These are phyloP conservation scores for Platycercus adscitus DNA, from an alignment of 2,113 vertebrate species.

Conservation along the genomic window DNA sequence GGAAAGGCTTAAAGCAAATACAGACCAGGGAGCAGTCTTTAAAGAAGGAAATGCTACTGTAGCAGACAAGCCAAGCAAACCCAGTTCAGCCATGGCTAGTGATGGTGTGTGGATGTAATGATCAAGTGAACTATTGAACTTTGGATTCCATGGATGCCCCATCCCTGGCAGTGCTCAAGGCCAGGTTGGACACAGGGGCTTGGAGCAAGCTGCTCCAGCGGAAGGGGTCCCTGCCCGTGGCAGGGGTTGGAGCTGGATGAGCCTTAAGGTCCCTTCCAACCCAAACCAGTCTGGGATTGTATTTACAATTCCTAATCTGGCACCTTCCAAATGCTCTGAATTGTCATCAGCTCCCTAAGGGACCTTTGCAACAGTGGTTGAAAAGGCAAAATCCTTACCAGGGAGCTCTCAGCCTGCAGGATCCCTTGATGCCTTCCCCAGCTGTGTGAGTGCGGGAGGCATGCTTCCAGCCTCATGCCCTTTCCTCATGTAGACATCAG, in stretches of 20 bases:
- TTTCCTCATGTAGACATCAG: neutral
- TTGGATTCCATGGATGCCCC: neutral
- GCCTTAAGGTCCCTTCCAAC: neutral
- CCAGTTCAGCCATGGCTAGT: neutral
- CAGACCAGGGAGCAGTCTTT: neutral
- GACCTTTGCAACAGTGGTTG: neutral
- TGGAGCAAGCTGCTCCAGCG: neutral
- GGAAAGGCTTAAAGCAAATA: neutral
- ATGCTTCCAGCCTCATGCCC: neutral
- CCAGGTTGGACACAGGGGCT: neutral
- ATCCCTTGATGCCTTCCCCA: neutral
- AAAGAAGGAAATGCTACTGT: neutral
- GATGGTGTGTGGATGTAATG: neutral
- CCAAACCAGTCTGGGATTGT: neutral
- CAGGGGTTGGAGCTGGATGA: neutral
- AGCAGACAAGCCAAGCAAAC: neutral
- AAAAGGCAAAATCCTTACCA: neutral
- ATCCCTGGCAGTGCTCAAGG: neutral
- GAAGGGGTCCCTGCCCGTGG: neutral
- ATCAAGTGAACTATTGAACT: neutral
- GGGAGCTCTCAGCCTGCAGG: neutral
- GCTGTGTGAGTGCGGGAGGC: neutral
- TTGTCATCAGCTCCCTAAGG: neutral
- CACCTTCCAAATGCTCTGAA: neutral
- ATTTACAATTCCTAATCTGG: neutral